Percentiles rank a stretch among this genome's conserved stretches.
phyloP scores from a whole-genome alignment of 53 echinoderm and acorn worm species.

The Astropecten irregularis region DNA sequence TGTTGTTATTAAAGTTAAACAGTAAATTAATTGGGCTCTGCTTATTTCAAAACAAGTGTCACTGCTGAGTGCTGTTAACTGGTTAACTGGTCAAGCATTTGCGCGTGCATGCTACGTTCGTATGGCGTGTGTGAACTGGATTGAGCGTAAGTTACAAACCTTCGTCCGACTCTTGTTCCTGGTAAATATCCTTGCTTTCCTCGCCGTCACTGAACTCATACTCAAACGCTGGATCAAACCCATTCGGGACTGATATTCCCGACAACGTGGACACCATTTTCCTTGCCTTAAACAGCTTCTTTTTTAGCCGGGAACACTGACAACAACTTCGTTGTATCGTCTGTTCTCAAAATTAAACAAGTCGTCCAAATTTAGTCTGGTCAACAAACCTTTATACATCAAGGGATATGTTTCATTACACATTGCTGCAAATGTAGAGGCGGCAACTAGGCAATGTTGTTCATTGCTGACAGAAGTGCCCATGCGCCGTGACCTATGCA shows the following conservation, averaged over 20 bases:
- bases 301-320: too few species aligned
- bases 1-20: too few species aligned
- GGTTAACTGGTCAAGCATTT: too few species aligned
- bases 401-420: too few species aligned
- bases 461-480: not conserved
- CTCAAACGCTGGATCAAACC: constrained; percentile 82
- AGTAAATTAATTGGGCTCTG: too few species aligned
- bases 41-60: too few species aligned
- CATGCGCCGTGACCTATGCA: constrained; percentile 48
- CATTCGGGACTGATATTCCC: constrained; percentile 58
- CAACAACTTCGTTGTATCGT: too few species aligned
- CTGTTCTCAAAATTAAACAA: not conserved
- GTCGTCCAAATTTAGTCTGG: not conserved
- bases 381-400: not conserved
- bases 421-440: not conserved
- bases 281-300: not conserved
- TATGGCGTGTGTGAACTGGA: too few species aligned
- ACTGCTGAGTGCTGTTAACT: too few species aligned
- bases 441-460: constrained; percentile 25
- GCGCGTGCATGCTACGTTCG: too few species aligned
- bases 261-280: constrained; percentile 49
- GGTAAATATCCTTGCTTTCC: constrained; percentile 64
- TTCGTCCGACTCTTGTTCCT: constrained; percentile 78
- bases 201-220: constrained; percentile 97
- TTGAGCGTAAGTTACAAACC: constrained; percentile 60